Evolutionary conservation across 2,113 vertebrate species (phyloP).

Genomic region (Taurulus bubalis): DNA sequence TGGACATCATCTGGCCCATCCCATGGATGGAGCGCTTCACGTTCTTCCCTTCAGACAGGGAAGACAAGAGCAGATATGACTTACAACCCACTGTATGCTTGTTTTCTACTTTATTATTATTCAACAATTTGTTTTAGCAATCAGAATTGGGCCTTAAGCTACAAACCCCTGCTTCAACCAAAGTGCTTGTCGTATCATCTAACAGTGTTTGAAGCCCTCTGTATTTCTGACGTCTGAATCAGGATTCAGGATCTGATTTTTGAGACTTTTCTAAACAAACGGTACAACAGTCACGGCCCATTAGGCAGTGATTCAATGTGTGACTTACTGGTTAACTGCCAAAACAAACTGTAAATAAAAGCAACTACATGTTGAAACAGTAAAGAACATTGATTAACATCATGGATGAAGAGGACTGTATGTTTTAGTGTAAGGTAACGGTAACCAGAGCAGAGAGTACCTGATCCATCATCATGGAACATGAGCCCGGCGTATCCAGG

Average conservation of each 20-base stretch:
- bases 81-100: background rate
- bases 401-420: background rate
- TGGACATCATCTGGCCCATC: constrained; percentile 98
- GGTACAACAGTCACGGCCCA: background rate
- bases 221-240: too few relatives aligned
- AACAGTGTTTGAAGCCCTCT: too few relatives aligned
- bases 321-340: background rate
- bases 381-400: background rate
- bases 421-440: background rate
- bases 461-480: constrained; percentile 87
- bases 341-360: background rate
- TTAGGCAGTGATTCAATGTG: background rate
- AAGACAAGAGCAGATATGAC: background rate
- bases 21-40: constrained; percentile 96
- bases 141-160: background rate
- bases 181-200: background rate
- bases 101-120: background rate
- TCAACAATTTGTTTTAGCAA: background rate
- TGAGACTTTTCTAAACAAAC: too few relatives aligned
- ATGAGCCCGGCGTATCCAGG: constrained; percentile 73
- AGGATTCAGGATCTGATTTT: too few relatives aligned
- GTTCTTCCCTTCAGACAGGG: constrained; percentile 85
- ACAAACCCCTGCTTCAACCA: background rate
- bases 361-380: too few relatives aligned
- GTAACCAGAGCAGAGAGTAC: constrained; percentile 65